A percentile compares a stretch with the other conserved stretches of the same genome.
Conservation (phyloP, 92 coral and sea anemone genomes). For the Actinostola sp. region DNA sequence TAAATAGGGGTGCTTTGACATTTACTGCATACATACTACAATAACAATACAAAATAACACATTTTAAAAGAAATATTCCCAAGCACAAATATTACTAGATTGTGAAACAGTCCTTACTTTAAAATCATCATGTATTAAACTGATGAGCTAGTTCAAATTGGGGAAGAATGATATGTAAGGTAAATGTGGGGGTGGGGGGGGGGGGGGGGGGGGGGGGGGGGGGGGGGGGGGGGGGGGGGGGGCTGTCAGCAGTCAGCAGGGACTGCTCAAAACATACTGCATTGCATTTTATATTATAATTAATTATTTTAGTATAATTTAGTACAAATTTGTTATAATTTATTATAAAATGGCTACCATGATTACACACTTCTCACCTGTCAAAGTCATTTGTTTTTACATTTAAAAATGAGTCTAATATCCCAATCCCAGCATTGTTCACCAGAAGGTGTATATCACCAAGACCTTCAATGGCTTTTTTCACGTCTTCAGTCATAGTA, state of each 20-base stretch:
- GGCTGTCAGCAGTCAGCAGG: too few relatives aligned
- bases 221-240: too few relatives aligned
- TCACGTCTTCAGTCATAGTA: constrained; percentile 56
- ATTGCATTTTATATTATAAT: too few relatives aligned
- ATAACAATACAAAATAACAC: constrained; percentile 1
- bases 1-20: constrained; percentile 85
- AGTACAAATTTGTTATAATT: too few relatives aligned
- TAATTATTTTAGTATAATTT: too few relatives aligned
- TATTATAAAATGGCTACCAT: too few relatives aligned
- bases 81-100: background rate
- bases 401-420: constrained; percentile 68
- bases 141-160: too few relatives aligned
- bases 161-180: too few relatives aligned
- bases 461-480: constrained; percentile 62
- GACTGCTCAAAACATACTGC: too few relatives aligned
- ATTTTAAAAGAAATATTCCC: background rate
- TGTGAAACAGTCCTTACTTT: background rate
- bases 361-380: constrained; percentile 44
- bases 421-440: constrained; percentile 85
- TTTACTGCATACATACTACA: constrained; percentile 76
- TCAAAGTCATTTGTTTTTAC: constrained; percentile 82
- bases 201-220: too few relatives aligned
- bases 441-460: constrained; percentile 91
- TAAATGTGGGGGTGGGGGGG: too few relatives aligned
- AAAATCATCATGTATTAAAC: background rate